Evolutionary conservation across 2,888 invertebrate species (phyloP).

Genomic region (Ophonus ardosiacus): DNA sequence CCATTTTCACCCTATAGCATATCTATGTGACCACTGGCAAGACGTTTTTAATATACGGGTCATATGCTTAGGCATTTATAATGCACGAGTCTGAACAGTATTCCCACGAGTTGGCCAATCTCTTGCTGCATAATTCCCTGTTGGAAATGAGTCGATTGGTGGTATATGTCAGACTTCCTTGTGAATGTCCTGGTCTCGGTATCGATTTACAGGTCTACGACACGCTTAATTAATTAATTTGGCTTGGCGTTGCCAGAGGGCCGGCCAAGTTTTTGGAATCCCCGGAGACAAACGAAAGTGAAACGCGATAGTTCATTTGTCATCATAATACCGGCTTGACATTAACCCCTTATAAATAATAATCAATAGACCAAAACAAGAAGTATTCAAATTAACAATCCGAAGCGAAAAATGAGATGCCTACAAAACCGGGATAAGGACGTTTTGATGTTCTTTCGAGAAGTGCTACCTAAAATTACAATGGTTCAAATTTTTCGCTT

Average conservation of each 20-base stretch:
- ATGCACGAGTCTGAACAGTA: too few relatives aligned
- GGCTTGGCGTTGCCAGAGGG: conserved; percentile 33
- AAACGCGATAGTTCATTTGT: conserved; percentile 57
- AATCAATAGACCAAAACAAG: conserved; percentile 12
- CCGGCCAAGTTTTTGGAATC: conserved; percentile 53
- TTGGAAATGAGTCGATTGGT: not conserved
- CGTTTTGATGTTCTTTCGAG: too few relatives aligned
- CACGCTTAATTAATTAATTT: conserved; percentile 57
- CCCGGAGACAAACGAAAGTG: conserved; percentile 58
- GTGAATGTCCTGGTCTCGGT: conserved; percentile 5
- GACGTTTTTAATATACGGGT: too few relatives aligned
- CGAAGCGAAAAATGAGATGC: not conserved
- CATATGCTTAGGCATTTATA: too few relatives aligned
- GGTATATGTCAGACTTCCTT: conserved; percentile 10
- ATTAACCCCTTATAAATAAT: conserved; percentile 53
- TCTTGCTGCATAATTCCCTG: not conserved
- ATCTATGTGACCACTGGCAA: too few relatives aligned
- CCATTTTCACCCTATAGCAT: too few relatives aligned
- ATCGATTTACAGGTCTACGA: conserved; percentile 46
- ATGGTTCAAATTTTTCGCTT: too few relatives aligned
- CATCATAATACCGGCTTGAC: conserved; percentile 48
- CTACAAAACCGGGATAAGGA: not conserved
- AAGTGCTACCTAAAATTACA: too few relatives aligned
- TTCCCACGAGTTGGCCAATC: too few relatives aligned
- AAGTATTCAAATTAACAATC: not conserved